A percentile compares a stretch with the other conserved stretches of the same genome.
These are phyloP conservation scores for Synanthedon formicaeformis DNA, from an alignment of 2,888 invertebrate species.

Conservation along the genomic window DNA sequence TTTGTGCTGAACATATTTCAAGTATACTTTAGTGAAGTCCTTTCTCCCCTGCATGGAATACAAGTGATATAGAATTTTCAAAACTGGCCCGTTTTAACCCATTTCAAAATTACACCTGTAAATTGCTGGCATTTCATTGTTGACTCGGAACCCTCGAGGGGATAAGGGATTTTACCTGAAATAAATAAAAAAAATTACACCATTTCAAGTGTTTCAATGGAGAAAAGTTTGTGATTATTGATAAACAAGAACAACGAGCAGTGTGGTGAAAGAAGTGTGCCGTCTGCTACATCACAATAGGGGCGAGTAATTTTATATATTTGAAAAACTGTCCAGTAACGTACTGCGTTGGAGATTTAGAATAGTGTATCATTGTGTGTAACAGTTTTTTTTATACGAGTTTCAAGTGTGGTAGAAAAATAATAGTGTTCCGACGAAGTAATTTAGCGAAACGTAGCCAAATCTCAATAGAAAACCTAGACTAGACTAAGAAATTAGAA, in stretches of 20 bases:
- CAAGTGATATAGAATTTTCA: slow-evolving; percentile 1
- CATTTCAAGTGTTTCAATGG: slow-evolving; percentile 10
- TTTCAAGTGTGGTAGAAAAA: slow-evolving; percentile 50
- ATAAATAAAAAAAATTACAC: neutral
- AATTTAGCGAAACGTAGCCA: slow-evolving; percentile 45
- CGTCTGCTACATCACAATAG: slow-evolving; percentile 44
- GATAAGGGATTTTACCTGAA: slow-evolving; percentile 38
- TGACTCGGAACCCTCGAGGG: slow-evolving; percentile 20
- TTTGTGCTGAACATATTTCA: slow-evolving; percentile 33
- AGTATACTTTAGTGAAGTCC: slow-evolving; percentile 41
- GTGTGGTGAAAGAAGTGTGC: slow-evolving; percentile 45
- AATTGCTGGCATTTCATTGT: slow-evolving; percentile 13
- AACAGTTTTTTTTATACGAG: slow-evolving; percentile 25
- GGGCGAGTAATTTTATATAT: slow-evolving; percentile 66
- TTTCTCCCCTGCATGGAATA: slow-evolving; percentile 38
- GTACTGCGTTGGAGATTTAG: slow-evolving; percentile 42
- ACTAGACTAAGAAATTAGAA: slow-evolving; percentile 49
- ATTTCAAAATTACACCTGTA: slow-evolving; percentile 3
- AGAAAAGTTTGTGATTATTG: slow-evolving; percentile 37
- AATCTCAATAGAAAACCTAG: slow-evolving; percentile 39
- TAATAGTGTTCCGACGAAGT: slow-evolving; percentile 38
- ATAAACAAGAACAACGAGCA: slow-evolving; percentile 40
- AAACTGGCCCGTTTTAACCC: slow-evolving; percentile 3
- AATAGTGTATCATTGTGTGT: slow-evolving; percentile 43
- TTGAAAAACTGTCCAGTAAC: slow-evolving; percentile 42